Evolutionary conservation across 2,797 vertebrate genomes (phyloP).

Genomic region (Vespertilio murinus): DNA sequence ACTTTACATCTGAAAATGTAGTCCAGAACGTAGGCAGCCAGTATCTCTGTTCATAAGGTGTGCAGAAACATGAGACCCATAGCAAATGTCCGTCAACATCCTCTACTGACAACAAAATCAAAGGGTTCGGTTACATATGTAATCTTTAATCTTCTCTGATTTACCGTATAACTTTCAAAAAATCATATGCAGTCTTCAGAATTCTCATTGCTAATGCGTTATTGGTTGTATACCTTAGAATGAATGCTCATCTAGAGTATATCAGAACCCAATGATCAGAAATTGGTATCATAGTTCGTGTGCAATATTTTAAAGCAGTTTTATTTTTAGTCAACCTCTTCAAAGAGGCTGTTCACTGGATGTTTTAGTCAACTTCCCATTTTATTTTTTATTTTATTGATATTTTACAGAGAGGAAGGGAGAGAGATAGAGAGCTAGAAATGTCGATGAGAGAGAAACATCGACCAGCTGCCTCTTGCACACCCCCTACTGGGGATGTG

Average conservation of each 20-base stretch:
- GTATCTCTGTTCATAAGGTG: not conserved
- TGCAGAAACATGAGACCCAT: not conserved
- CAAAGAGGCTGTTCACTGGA: not conserved
- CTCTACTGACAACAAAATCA: not conserved
- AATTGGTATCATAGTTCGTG: not conserved
- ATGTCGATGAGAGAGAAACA: no score
- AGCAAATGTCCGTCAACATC: not conserved
- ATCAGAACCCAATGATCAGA: conserved; percentile 6
- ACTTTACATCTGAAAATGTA: not conserved
- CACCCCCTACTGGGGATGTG: no score
- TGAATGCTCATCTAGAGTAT: not conserved
- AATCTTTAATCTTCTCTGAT: not conserved
- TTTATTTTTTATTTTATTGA: no score
- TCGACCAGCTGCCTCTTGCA: no score
- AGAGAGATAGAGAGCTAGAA: no score
- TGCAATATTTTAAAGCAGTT: not conserved
- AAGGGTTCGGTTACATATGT: not conserved
- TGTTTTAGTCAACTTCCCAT: not conserved
- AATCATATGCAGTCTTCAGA: not conserved
- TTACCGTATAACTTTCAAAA: conserved; percentile 34
- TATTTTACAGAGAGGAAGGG: no score
- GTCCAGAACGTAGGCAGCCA: not conserved
- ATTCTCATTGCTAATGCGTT: not conserved
- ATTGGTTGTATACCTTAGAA: conserved; percentile 25
- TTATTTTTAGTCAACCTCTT: not conserved